phyloP scores from a whole-genome alignment of 2,797 vertebrate genomes.

The Alosa sapidissima region DNA sequence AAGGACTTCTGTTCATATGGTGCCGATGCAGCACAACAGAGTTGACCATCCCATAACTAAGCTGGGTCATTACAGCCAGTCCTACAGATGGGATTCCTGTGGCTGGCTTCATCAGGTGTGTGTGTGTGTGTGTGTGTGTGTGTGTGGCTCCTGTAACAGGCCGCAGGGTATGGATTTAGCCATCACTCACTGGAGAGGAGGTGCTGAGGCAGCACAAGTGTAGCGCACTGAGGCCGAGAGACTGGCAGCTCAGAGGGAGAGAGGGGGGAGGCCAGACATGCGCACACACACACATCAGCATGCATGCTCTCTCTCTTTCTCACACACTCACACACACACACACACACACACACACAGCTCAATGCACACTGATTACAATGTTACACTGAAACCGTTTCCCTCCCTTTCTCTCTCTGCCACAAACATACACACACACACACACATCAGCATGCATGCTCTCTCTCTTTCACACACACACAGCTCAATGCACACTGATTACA shows the following conservation, averaged over 20 bases:
- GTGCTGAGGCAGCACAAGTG: background rate
- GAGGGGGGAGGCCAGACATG: background rate
- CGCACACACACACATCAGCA: too few species aligned
- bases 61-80: background rate
- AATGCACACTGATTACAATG: too few species aligned
- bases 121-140: conserved; percentile 1
- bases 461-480: background rate
- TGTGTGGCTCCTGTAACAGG: background rate
- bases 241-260: background rate
- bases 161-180: background rate
- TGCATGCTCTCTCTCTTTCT: too few species aligned
- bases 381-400: too few species aligned
- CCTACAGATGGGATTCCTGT: background rate
- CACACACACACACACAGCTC: background rate
- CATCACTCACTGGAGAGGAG: background rate
- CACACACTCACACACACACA: background rate
- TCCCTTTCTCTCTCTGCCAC: too few species aligned
- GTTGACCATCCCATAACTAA: background rate
- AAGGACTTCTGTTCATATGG: background rate
- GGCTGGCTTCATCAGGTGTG: background rate
- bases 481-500: too few species aligned
- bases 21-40: too few species aligned
- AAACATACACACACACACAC: background rate
- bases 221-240: background rate
- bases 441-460: too few species aligned